Evolutionary conservation across 2,797 vertebrate genomes (phyloP), one percentile per base, ranked within the genome.

Genomic region (Tauraco hartlaubi): DNA sequence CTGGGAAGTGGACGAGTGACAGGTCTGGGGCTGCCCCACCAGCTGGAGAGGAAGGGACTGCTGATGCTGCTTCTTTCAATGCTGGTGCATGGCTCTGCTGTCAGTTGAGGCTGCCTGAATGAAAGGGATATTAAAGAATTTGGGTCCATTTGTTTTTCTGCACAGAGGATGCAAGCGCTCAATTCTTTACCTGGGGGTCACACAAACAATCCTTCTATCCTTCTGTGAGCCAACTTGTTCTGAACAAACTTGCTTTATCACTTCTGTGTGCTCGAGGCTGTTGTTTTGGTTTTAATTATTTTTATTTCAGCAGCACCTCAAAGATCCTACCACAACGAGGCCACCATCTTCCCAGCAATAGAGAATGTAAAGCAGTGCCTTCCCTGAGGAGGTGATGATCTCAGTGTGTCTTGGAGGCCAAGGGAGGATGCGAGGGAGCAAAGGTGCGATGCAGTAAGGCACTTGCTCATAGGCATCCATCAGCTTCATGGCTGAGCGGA

Each of bases 301-400:
- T 80, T 73, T 76, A 51, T 62, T 94, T 69, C 61, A 94, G 78
- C 19, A 94, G 51, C 25, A 64, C 58, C 78, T 88, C 89, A 68
- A 90, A 92, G 28, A 82, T 56, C 29, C 49, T 61, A 44, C 61
- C 44, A 35, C 55, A 81, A 85, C 33, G 55, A 81, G 73, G 54
- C 22, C 35, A 74, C 43, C 22, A 12, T 52, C 77, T 44, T 81
- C 64, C n/a, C 62, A 77, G 79, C 72, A 58, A 61, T 48, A 31
- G 16, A 41, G 44, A 73, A 87, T 22, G 48, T 13, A 86, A 94
- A 97, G 43, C 39, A 75, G 51, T 8, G 4, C 20, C 66, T 76
- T 48, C 46, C 25, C 58, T 55, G n/a, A 59, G 56, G 55, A 91
- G 55, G 25, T 52, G 79, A 26, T 78, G 69, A 54, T 69, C 82